These are phyloP conservation scores for Cryptoblepharus egeriae DNA, from an alignment of 2,797 vertebrate genomes.

Conservation along the genomic window DNA sequence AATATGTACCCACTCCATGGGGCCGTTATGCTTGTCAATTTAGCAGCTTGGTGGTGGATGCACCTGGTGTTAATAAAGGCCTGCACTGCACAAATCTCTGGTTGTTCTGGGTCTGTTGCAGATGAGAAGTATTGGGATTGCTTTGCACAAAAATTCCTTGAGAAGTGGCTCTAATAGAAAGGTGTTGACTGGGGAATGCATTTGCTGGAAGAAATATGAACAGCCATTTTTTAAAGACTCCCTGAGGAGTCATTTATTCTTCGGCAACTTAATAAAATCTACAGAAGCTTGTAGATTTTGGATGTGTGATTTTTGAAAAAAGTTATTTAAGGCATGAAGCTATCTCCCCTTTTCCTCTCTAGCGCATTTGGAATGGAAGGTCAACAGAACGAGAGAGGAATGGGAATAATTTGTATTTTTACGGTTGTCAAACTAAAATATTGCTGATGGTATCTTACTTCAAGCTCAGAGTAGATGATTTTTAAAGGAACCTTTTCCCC, in stretches of 20 bases:
- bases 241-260: neutral
- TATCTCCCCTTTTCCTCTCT: neutral
- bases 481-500: neutral
- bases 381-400: slow-evolving; percentile 50
- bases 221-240: neutral
- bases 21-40: neutral
- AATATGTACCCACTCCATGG: neutral
- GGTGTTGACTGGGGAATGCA: too few relatives aligned
- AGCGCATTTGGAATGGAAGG: slow-evolving; percentile 7
- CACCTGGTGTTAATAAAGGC: neutral
- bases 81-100: neutral
- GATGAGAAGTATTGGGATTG: neutral
- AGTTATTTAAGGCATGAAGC: neutral
- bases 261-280: neutral
- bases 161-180: neutral
- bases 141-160: neutral
- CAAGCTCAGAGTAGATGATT: neutral
- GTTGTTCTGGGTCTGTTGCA: neutral
- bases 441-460: slow-evolving; percentile 25
- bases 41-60: neutral
- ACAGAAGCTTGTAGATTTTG: neutral
- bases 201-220: neutral
- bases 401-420: slow-evolving; percentile 30
- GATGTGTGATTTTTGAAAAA: neutral
- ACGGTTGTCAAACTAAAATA: slow-evolving; percentile 34